A percentile compares a stretch with the other conserved stretches of the same genome.
Conservation (phyloP, 2,113 vertebrate species). For the Gambusia affinis region DNA sequence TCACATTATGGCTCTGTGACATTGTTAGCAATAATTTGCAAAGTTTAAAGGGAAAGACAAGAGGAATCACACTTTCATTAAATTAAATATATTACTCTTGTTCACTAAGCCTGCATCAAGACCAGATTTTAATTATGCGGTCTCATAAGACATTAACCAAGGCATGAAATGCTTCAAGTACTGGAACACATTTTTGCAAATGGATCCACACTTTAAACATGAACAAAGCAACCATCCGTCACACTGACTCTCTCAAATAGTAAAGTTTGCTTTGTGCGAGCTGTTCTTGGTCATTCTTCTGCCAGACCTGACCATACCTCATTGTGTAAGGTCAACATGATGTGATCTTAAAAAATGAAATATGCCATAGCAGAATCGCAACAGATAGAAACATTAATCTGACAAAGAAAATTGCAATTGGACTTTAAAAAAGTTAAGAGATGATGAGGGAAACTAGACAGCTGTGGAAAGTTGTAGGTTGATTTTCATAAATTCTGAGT, state of each 20-base stretch:
- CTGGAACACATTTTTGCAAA: slow-evolving; percentile 9
- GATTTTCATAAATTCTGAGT: neutral
- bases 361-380: neutral
- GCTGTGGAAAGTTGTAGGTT: neutral
- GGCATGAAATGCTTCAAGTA: slow-evolving; percentile 2
- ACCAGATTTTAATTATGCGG: neutral
- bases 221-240: neutral
- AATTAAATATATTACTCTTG: neutral
- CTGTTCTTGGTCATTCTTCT: neutral
- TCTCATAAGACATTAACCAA: slow-evolving; percentile 12
- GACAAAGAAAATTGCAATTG: neutral
- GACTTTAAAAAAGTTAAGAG: neutral
- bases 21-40: neutral
- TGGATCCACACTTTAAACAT: neutral
- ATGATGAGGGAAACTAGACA: neutral
- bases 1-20: neutral
- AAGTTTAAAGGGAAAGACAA: neutral
- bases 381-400: neutral
- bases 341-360: neutral
- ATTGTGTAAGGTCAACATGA: neutral
- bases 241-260: slow-evolving; percentile 1
- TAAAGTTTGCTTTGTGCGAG: neutral
- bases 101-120: neutral
- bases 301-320: neutral
- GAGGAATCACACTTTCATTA: neutral